phyloP scores from a whole-genome alignment of 2,797 vertebrate species.

The Hipposideros larvatus region DNA sequence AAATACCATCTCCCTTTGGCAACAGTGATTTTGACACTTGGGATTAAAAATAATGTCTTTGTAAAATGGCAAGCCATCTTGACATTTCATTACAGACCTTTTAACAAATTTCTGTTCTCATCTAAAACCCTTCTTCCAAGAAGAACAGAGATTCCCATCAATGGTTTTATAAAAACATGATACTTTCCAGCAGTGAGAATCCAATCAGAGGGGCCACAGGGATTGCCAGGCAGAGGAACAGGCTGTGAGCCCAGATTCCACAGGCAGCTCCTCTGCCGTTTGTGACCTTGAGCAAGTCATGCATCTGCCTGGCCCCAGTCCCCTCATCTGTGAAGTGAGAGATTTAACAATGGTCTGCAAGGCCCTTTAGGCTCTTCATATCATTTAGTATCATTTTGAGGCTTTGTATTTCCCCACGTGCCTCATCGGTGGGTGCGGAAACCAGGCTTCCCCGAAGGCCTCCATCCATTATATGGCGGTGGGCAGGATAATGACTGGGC shows the following conservation, averaged over 20 bases:
- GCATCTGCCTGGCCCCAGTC: neutral
- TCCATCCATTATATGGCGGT: neutral
- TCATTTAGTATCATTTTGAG: neutral
- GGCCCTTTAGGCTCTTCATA: neutral
- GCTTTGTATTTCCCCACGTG: neutral
- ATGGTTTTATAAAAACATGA: slow-evolving; percentile 5
- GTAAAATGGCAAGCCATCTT: slow-evolving; percentile 65
- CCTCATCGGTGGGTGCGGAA: neutral
- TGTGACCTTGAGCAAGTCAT: neutral
- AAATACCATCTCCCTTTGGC: slow-evolving; percentile 63
- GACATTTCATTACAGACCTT: slow-evolving; percentile 67
- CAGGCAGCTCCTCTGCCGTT: too few species aligned
- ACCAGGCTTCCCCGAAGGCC: neutral
- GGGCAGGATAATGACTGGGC: neutral
- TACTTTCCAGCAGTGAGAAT: neutral
- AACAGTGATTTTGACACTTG: slow-evolving; percentile 61
- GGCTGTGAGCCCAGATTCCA: too few species aligned
- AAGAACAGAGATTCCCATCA: neutral
- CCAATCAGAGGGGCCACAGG: neutral
- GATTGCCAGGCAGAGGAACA: accelerated
- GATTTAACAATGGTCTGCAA: neutral
- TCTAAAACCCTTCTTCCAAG: neutral
- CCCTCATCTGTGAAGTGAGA: neutral
- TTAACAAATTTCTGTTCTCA: slow-evolving; percentile 54
- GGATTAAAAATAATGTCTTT: slow-evolving; percentile 69